A percentile compares a stretch with the other conserved stretches of the same genome.
Conservation (phyloP, 2,113 vertebrate species). For the Bufo bufo region DNA sequence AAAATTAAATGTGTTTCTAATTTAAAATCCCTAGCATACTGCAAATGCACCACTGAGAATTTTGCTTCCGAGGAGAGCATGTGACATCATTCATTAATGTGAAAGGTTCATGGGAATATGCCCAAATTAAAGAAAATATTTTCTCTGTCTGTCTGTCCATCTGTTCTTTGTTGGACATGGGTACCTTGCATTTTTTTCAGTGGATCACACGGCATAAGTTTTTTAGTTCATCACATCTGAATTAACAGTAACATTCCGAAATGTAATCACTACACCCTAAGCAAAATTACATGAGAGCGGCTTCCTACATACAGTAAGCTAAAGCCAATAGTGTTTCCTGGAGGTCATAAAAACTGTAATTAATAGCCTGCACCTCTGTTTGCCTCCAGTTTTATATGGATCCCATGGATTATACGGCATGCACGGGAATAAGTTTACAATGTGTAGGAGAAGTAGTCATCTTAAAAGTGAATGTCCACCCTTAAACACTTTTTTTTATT, state of each 20-base stretch:
- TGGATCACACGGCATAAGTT: neutral
- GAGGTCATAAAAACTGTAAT: neutral
- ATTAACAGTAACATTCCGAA: neutral
- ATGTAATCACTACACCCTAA: neutral
- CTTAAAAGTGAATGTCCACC: neutral
- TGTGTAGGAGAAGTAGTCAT: neutral
- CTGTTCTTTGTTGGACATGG: neutral
- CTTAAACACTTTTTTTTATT: too few species aligned
- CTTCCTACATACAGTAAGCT: neutral
- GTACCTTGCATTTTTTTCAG: slow-evolving; percentile 1
- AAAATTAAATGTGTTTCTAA: slow-evolving; percentile 39
- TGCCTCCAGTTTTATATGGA: neutral
- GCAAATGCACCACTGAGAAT: slow-evolving; percentile 3
- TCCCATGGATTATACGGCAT: neutral
- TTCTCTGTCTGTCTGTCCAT: neutral
- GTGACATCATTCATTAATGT: neutral
- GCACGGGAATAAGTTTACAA: neutral
- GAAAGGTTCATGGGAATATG: slow-evolving; percentile 28
- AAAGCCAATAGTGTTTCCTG: neutral
- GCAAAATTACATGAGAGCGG: neutral
- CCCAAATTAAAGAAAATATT: neutral
- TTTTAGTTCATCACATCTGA: neutral
- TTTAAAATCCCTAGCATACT: slow-evolving; percentile 18
- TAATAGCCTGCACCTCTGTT: neutral
- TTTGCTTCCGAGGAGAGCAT: neutral